Percentiles rank a stretch among this genome's conserved stretches.
Evolutionary conservation across 1,140 invertebrate species (phyloP).

Genomic region (Eurytemora carolleeae): DNA sequence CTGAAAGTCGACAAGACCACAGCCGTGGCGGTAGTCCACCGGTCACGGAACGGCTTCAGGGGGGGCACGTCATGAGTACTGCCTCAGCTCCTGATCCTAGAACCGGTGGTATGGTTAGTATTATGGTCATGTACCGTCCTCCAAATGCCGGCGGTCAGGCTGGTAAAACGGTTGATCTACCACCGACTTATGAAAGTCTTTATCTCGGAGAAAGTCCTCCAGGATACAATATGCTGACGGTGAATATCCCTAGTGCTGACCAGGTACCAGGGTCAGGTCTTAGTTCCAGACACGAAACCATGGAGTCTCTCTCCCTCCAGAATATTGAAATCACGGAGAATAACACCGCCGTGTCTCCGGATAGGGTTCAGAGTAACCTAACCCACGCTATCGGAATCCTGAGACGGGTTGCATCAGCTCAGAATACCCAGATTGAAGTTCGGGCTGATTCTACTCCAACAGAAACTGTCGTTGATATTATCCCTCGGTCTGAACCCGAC

Average conservation of each 20-base stretch:
- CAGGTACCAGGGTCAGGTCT: background rate
- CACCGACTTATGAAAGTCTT: conserved; percentile 11
- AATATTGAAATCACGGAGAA: background rate
- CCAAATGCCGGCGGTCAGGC: background rate
- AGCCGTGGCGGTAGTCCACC: background rate
- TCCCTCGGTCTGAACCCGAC: too few relatives aligned
- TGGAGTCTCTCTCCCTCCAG: background rate
- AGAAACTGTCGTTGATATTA: background rate
- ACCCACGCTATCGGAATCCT: background rate
- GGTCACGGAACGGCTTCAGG: background rate
- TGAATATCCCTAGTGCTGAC: background rate
- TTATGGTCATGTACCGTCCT: conserved; percentile 15
- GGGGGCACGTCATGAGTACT: background rate
- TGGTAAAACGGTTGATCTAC: background rate
- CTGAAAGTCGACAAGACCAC: background rate
- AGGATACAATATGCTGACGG: conserved; percentile 10
- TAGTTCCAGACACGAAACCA: background rate
- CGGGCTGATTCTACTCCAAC: background rate
- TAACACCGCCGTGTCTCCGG: background rate
- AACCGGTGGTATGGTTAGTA: conserved; percentile 3
- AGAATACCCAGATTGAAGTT: too few relatives aligned
- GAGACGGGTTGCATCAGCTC: background rate
- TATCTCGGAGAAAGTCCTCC: conserved; percentile 10
- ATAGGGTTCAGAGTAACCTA: background rate
- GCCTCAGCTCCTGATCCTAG: background rate